Base-by-base conservation (phyloP, 2,797 vertebrate species). In the Cossypha niveicapilla region DNA sequence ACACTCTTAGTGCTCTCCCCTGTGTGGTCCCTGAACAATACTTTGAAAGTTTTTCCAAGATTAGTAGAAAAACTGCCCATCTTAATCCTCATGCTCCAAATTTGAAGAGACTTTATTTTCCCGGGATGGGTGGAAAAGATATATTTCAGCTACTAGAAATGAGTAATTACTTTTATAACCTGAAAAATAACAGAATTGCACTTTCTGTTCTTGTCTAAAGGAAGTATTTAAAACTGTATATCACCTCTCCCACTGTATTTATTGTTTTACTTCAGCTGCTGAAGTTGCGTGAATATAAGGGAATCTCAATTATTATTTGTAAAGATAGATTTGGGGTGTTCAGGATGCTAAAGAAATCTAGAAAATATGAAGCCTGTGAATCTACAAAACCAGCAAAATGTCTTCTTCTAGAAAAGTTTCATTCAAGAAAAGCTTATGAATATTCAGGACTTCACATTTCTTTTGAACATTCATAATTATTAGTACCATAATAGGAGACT, bases 401-500 rank as follows among this genome's bases (percentile, higher is more conserved):
- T 23, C 34, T 61, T 58, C 9, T 75, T 68, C 34, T 63, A 3
- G 51, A 32, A 51, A 66, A 68, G 47, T n/a, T 53, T 13, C 12
- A 8, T 35, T 73, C 22, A 13, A 42, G 15, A 41, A 56, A 57
- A 62, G 28, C 19, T 74, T 5, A 3, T 3, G 28, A 18, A 54
- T 61, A 80, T 54, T 57, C 13, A 22, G 68, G 19, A 10, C 9
- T 56, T 65, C 18, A 25, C 37, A 37, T 45, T 54, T 78, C 28
- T 51, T 88, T 71, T 48, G 25, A 68, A 24, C 32, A 14, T 19
- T n/a, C 3, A 1, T 25, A n/a, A 21, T 23, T 39, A 9, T 13
- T 50, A 28, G 28, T 56, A 11, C 6, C 11, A 1, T 11, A 10
- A 4, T 0, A 3, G 41, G 18, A 56, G 53, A 3, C 9, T 44